Evolutionary conservation across 2,888 invertebrate species (phyloP).

Genomic region (Macroteleia sp.): DNA sequence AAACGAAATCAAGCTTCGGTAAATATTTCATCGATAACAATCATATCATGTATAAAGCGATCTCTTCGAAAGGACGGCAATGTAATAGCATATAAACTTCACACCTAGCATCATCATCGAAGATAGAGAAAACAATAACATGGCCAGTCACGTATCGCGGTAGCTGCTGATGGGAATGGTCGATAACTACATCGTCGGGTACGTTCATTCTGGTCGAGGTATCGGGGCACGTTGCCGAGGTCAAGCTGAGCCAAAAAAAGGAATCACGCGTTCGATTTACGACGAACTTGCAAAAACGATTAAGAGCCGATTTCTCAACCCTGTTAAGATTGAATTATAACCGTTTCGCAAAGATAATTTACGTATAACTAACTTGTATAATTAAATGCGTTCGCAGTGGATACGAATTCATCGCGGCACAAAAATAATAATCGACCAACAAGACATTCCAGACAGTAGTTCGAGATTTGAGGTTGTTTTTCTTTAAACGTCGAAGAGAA

Average conservation of each 20-base stretch:
- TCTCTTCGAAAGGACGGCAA: slow-evolving; percentile 49
- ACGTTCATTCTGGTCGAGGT: slow-evolving; percentile 54
- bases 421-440: slow-evolving; percentile 22
- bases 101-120: slow-evolving; percentile 66
- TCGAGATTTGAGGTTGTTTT: slow-evolving; percentile 1
- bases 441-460: background rate
- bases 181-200: slow-evolving; percentile 61
- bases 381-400: slow-evolving; percentile 35
- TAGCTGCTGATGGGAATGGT: slow-evolving; percentile 68
- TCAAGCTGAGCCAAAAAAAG: slow-evolving; percentile 61
- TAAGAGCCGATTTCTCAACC: slow-evolving; percentile 63
- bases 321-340: slow-evolving; percentile 63
- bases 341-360: slow-evolving; percentile 49
- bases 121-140: slow-evolving; percentile 65
- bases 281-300: slow-evolving; percentile 64
- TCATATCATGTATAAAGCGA: slow-evolving; percentile 62
- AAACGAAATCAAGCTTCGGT: slow-evolving; percentile 21
- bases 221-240: slow-evolving; percentile 62
- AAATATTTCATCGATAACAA: slow-evolving; percentile 56
- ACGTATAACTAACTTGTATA: slow-evolving; percentile 57
- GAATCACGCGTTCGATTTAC: slow-evolving; percentile 62
- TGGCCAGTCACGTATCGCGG: slow-evolving; percentile 65
- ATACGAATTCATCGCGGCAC: slow-evolving; percentile 23
- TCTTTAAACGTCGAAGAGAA: slow-evolving; percentile 4
- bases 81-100: slow-evolving; percentile 65